Evolutionary conservation across 2,113 vertebrate species (phyloP), one percentile per base, ranked within the genome.

Genomic region (Ammodytes dubius): DNA sequence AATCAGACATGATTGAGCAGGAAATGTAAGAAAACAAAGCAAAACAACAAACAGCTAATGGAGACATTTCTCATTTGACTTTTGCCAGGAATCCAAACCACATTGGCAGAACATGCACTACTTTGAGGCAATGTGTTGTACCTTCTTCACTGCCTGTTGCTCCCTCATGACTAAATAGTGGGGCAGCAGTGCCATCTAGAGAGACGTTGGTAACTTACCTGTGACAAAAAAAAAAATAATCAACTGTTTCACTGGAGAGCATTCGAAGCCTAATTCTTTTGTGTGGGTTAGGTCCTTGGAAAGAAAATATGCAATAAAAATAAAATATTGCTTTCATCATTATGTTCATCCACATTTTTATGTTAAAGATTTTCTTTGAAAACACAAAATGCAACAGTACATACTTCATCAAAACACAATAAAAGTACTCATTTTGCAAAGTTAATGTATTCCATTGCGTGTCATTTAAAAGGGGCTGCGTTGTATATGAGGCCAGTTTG

Each of bases 181-280:
- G 84, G 57, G 76, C 5, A 76, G 74, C 78, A 94, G 90, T 84
- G 89, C 79, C 92, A 91, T 53, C 93, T 92, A 91, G 90, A 83
- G 93, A 79, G 40, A 40, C 2, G 39, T 46, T 8, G n/a, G 49
- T 2, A 49, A 82, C 61, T 64, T 74, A 9, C 43, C n/a, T 40
- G 8, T 39, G 35, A 77, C n/a, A 66, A 7, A 79, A 37, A 60
- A 35, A 37, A 0, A 7, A 60, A 35, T n/a, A 0, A 7, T 14
- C 11, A 39, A 10, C 11, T 45, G 37, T 64, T 47, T 11, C 15
- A 70, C 40, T 12, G 17, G 5, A 69, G 64, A 45, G 14, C 17
- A 49, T 1, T 0, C n/a, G 10, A 37, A 5, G n/a, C 17, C 45
- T 27, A 0, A 49, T 53, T 19, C 42, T 63, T 43, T 43, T 45